Evolutionary conservation across 1,140 invertebrate species (phyloP), one percentile per base, ranked within the genome.

Genomic region (Popillia japonica): DNA sequence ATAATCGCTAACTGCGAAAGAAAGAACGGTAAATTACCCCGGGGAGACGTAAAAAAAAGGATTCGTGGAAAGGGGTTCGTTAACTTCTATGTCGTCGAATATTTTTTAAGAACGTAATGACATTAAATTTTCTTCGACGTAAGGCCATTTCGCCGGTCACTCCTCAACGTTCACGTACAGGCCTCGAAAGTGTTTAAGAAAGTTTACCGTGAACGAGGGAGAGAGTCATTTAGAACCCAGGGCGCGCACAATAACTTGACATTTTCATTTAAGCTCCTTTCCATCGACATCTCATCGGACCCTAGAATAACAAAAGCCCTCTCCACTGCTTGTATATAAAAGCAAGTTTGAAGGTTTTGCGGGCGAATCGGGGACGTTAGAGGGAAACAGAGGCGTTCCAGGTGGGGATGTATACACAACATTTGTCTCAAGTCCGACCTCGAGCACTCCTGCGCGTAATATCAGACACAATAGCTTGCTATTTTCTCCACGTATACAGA

Each of bases 181-280:
- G 48, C n/a, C 14, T 4, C 10, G 48, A 55, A 55, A 55, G 48
- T 55, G 48, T 55, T 55, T 55, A 55, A 55, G 48, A 55, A 55
- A 55, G 48, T 55, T 55, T 55, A 55, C 48, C 48, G 48, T 6
- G 48, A 55, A 17, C 48, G 48, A 17, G 14, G 48, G 6, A 55
- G 6, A 55, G 48, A 55, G 48, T 55, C 48, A 55, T 55, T 55
- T 55, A 55, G 48, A 55, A 55, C 48, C 48, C 48, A n/a, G 17
- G 48, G 14, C 11, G 48, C 1, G 48, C 48, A 55, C 48, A 55
- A 55, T 55, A 55, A 55, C 48, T 17, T 55, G 48, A 55, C 48
- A 55, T 55, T 55, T 55, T 55, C 48, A 55, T 55, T 55, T 55
- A 55, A 55, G 48, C n/a, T n/a, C 48, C 48, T 55, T 55, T n/a